Base-by-base conservation (phyloP, 1,140 invertebrate species). In the Formica selysi region DNA sequence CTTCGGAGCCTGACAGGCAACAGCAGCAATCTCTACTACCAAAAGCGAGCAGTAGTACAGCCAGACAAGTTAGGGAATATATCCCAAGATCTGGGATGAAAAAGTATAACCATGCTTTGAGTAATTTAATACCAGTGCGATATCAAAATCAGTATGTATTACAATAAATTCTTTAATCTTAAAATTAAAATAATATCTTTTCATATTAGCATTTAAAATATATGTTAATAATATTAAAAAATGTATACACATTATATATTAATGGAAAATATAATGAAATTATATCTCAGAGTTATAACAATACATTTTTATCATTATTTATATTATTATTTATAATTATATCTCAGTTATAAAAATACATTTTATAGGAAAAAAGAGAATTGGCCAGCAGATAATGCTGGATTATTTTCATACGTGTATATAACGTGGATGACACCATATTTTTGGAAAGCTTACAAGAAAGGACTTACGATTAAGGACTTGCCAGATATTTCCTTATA, bases 351-450 rank as follows among this genome's bases (percentile, higher is more conserved):
- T 61, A 3, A 74, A 74, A 26, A 41, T 74, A 62, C 5, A 26
- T 51, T 80, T 79, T 86, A 32, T 38, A 92, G 92, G 0, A 36
- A 84, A 0, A 87, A 87, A 62, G 86, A 87, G 48, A 65, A 32
- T 64, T 89, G 86, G 79, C 84, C 92, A n/a, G 83, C 80, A 5
- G 90, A 93, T 68, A 88, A 32, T n/a, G 88, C 85, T 29, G 92
- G 89, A n/a, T 85, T 93, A 74, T 92, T 90, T 88, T 93, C 91
- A 22, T 96, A 96, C 70, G 93, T 96, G 8, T 96, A 96, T 22
- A 96, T 96, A 85, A 95, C 95, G 16, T 97, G 97, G 97, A 92
- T 97, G 87, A 96, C 95, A 2, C 93, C 92, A 8, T 95, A 96
- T 48, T 95, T 97, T 93, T 95, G 94, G 93, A 94, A 94, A 59